Base-by-base conservation (phyloP, 2,797 vertebrate species). In the Bryconaethiops microstoma region DNA sequence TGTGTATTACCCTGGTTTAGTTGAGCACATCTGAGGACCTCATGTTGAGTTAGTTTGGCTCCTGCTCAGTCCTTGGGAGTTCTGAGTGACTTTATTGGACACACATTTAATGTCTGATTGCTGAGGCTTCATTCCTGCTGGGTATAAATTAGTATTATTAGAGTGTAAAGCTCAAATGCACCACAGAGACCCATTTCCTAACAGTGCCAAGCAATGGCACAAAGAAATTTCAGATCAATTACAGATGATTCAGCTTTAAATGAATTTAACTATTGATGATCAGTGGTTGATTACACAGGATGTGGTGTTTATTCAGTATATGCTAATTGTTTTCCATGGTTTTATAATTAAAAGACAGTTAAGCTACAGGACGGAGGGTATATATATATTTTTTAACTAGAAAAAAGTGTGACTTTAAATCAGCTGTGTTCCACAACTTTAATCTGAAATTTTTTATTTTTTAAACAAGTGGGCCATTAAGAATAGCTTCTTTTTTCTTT, bases 21-120 rank as follows among this genome's bases (percentile, higher is more conserved):
- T 52, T 25, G 29, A 13, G 25, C n/a, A 69, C 39, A 74, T 62
- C 17, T 63, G 21, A 29, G 16, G 40, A 35, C 40, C 67, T 69
- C 23, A 69, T 69, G 35, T 77, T 62, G 50, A 69, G 8, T 70
- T 74, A 19, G 12, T 50, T 82, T 74, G 62, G 6, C 67, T 83
- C 71, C 64, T 64, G 16, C 57, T 82, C 42, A 16, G 0, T 19
- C 29, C 62, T 57, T 25, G 35, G 19, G 21, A 73, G 42, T 54
- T 70, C 57, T 50, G 9, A 67, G 23, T 71, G 14, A 74, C 62
- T 76, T 80, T 59, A 80, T 70, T 71, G 73, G 62, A 52, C 63
- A 4, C 2, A 1, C 16, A 78, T 75, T 72, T 68, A 39, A 59
- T 59, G 48, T 60, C 52, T 7, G 17, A 70, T 82, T 59, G 4